Conservation (phyloP, 64 coral and sea anemone genomes). For the Stylophora pistillata region DNA sequence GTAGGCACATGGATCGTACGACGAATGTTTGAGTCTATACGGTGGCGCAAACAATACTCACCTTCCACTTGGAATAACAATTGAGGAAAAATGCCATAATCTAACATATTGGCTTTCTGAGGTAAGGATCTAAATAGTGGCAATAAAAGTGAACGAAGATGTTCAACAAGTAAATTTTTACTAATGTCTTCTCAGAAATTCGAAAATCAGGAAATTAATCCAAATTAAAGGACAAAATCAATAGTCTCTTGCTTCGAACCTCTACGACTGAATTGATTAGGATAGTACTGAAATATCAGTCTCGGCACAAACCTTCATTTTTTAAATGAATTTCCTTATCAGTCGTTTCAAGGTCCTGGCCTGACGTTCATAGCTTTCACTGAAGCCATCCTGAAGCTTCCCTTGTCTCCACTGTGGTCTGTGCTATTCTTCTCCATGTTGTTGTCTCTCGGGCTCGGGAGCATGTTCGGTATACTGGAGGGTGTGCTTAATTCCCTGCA, state of each 20-base stretch:
- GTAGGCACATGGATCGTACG: constrained; percentile 56
- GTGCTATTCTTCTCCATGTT: constrained; percentile 94
- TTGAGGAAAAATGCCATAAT: constrained; percentile 41
- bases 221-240: background rate
- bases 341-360: constrained; percentile 91
- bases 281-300: background rate
- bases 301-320: background rate
- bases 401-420: constrained; percentile 79
- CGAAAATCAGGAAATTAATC: background rate
- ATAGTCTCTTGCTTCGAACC: background rate
- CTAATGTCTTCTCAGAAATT: too few species aligned
- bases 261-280: background rate
- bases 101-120: constrained; percentile 54
- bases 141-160: too few species aligned
- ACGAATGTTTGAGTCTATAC: constrained; percentile 53
- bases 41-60: constrained; percentile 44
- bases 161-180: too few species aligned
- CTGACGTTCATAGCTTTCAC: constrained; percentile 97
- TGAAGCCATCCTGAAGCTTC: constrained; percentile 88
- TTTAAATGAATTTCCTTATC: background rate
- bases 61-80: constrained; percentile 31
- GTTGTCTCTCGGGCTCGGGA: constrained; percentile 85
- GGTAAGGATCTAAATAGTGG: constrained; percentile 4
- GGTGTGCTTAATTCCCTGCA: constrained; percentile 78
- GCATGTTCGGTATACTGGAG: constrained; percentile 95